These are phyloP conservation scores for Geopemphigus sp. DNA, from an alignment of 1,140 invertebrate species.

Conservation along the genomic window DNA sequence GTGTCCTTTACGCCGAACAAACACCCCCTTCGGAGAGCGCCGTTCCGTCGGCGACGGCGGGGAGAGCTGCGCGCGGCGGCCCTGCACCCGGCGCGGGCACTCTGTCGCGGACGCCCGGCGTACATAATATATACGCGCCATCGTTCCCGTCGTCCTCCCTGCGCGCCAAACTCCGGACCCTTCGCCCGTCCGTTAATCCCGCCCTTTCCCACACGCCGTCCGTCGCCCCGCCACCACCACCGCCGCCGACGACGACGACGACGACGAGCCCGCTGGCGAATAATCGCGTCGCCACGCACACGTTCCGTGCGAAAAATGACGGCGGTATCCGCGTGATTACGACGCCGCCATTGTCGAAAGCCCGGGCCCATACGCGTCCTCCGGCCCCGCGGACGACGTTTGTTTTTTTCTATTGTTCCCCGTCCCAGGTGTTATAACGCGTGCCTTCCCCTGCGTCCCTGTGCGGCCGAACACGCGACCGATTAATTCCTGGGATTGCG, in stretches of 20 bases:
- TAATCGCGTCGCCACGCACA: constrained; percentile 7
- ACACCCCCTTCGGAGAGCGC: no score
- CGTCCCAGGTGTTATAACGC: background rate
- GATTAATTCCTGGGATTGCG: background rate
- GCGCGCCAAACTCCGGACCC: background rate
- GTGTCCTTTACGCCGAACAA: no score
- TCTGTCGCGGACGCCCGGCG: background rate
- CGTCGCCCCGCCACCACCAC: background rate
- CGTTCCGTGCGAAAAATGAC: background rate
- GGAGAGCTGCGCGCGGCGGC: no score
- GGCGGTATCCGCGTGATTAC: background rate
- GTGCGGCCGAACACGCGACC: constrained; percentile 5
- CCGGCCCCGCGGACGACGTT: background rate
- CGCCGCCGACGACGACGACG: no score
- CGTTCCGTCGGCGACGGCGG: no score
- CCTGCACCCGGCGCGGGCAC: background rate
- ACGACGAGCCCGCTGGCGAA: background rate
- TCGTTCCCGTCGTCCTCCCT: background rate
- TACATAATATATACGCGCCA: no score
- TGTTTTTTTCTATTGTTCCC: background rate
- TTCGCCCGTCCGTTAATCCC: constrained; percentile 2
- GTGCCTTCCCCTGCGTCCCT: no score
- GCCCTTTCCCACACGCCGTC: background rate
- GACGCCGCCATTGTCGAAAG: background rate
- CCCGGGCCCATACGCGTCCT: background rate